Conservation (phyloP, 2,113 vertebrate genomes). For the Bubo bubo region DNA sequence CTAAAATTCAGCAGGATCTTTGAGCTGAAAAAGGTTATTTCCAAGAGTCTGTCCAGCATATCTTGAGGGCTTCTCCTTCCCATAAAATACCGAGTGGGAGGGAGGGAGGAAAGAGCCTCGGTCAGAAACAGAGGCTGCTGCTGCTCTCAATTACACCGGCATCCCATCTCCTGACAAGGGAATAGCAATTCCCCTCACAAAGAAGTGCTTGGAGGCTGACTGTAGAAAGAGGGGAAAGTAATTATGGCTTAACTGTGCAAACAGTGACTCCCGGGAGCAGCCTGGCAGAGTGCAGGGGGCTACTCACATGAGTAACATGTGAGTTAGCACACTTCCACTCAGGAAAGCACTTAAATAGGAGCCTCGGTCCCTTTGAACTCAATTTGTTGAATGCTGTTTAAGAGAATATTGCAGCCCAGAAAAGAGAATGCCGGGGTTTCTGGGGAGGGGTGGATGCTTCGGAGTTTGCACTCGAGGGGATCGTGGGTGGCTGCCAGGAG, state of each 20-base stretch:
- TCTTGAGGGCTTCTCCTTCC: conserved; percentile 58
- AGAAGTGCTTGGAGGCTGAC: conserved; percentile 7
- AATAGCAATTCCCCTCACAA: conserved; percentile 29
- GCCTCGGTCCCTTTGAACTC: neutral
- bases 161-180: conserved; percentile 39
- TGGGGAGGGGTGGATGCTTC: neutral
- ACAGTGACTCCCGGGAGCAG: neutral
- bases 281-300: neutral
- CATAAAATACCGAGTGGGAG: neutral
- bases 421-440: neutral
- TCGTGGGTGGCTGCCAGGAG: neutral
- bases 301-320: neutral
- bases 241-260: conserved; percentile 45
- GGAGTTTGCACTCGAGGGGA: neutral
- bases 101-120: neutral
- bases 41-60: conserved; percentile 63
- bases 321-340: neutral
- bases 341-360: neutral
- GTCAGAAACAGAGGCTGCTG: neutral
- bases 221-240: conserved; percentile 31
- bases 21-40: conserved; percentile 65
- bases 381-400: neutral
- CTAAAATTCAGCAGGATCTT: conserved; percentile 67
- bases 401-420: neutral
- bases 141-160: conserved; percentile 31